phyloP scores from a whole-genome alignment of 1,140 invertebrate species.

The Caerostris darwini region DNA sequence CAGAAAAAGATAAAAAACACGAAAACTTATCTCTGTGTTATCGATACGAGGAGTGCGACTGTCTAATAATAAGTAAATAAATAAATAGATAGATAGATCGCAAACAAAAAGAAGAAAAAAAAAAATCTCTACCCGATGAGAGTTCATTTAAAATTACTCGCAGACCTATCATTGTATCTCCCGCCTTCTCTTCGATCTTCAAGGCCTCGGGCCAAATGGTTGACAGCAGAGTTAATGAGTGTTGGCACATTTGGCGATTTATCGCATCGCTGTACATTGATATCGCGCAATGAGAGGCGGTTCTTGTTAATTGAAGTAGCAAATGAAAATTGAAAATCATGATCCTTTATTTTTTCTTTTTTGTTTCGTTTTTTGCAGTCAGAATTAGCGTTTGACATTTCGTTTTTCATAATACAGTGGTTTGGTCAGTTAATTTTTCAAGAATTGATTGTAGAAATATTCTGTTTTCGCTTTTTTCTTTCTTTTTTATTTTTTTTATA shows the following conservation, averaged over 20 bases:
- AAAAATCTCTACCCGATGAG: neutral
- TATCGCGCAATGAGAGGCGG: constrained; percentile 36
- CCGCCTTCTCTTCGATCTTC: constrained; percentile 60
- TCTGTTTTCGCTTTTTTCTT: too few relatives aligned
- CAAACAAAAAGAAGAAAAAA: constrained; percentile 4
- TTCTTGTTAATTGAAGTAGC: constrained; percentile 40
- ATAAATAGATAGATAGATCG: neutral
- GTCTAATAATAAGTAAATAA: constrained; percentile 27
- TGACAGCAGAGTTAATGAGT: constrained; percentile 56
- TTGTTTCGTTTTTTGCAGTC: neutral
- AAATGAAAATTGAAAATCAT: constrained; percentile 43
- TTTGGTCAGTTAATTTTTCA: too few relatives aligned
- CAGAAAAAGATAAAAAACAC: neutral
- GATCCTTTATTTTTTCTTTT: neutral
- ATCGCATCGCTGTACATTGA: constrained; percentile 8
- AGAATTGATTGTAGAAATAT: too few relatives aligned
- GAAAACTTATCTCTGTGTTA: constrained; percentile 1
- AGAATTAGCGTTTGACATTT: too few relatives aligned
- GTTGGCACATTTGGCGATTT: constrained; percentile 65
- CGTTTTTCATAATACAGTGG: too few relatives aligned
- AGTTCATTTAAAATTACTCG: constrained; percentile 58
- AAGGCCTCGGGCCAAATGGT: constrained; percentile 13
- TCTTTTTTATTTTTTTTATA: too few relatives aligned
- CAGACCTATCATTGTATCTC: constrained; percentile 48
- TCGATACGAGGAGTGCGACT: constrained; percentile 23